Conservation (phyloP, 2,888 invertebrate genomes). For the Microdon myrmicae region DNA sequence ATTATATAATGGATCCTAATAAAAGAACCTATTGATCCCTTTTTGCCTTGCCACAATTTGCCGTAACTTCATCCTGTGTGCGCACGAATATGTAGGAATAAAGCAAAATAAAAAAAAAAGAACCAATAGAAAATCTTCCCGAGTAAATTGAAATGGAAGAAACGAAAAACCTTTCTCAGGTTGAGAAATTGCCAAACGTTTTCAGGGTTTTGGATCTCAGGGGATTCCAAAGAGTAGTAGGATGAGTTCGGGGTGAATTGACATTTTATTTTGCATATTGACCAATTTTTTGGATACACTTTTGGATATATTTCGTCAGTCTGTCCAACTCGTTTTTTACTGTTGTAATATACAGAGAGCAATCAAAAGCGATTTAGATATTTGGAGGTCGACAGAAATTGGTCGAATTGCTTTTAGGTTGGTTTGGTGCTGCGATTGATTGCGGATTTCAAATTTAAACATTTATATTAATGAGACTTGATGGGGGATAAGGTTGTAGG, state of each 20-base stretch:
- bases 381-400: constrained; percentile 19
- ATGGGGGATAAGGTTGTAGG: constrained; percentile 28
- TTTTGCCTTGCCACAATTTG: constrained; percentile 7
- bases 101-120: too few relatives aligned
- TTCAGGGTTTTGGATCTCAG: constrained; percentile 33
- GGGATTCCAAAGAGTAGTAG: constrained; percentile 8
- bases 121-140: constrained; percentile 26
- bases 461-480: constrained; percentile 45
- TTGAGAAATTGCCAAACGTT: constrained; percentile 49
- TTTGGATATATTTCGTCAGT: constrained; percentile 37
- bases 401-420: constrained; percentile 38
- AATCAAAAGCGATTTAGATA: constrained; percentile 41
- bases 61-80: neutral
- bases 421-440: constrained; percentile 42
- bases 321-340: constrained; percentile 20
- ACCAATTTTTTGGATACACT: constrained; percentile 38
- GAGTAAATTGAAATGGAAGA: constrained; percentile 46
- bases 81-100: constrained; percentile 1
- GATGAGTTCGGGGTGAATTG: constrained; percentile 34
- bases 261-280: constrained; percentile 53
- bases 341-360: constrained; percentile 4
- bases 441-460: constrained; percentile 49
- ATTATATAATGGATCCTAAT: constrained; percentile 51
- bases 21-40: constrained; percentile 44
- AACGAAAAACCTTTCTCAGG: constrained; percentile 41